These are phyloP conservation scores for Chrysochloris asiatica DNA, from an alignment of 2,113 vertebrate genomes.

Conservation along the genomic window DNA sequence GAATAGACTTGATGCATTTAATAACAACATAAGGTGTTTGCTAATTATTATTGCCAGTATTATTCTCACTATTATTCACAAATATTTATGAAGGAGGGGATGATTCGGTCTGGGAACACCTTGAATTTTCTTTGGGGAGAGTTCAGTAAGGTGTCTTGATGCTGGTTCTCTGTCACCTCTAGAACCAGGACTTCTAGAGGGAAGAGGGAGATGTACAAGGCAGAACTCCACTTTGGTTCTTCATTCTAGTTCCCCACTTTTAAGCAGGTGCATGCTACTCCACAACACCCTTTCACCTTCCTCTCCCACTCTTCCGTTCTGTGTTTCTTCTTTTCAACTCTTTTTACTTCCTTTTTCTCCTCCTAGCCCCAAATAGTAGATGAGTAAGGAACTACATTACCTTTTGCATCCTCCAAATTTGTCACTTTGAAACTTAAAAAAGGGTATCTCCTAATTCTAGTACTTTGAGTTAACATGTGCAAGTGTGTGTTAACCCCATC, in stretches of 20 bases:
- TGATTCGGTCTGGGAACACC: neutral
- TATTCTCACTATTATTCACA: neutral
- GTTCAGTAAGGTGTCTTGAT: neutral
- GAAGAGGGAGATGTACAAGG: neutral
- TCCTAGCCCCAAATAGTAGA: slow-evolving; percentile 1
- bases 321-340: slow-evolving; percentile 50
- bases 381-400: slow-evolving; percentile 8
- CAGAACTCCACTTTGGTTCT: slow-evolving; percentile 56
- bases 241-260: slow-evolving; percentile 49
- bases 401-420: neutral
- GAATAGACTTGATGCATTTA: too few species aligned
- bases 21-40: too few species aligned
- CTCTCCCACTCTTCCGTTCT: slow-evolving; percentile 53
- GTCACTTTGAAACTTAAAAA: slow-evolving; percentile 3
- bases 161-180: neutral
- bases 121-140: neutral
- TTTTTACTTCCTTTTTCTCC: slow-evolving; percentile 66
- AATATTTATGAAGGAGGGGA: neutral
- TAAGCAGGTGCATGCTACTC: slow-evolving; percentile 52
- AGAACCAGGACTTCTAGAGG: neutral
- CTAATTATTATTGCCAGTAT: neutral
- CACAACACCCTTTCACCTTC: slow-evolving; percentile 59
- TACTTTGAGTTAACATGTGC: neutral
- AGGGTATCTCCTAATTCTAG: neutral
- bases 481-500: neutral